A percentile compares a stretch with the other conserved stretches of the same genome.
These are phyloP conservation scores for Acromyrmex echinatior DNA, from an alignment of 1,140 invertebrate species.

Conservation along the genomic window DNA sequence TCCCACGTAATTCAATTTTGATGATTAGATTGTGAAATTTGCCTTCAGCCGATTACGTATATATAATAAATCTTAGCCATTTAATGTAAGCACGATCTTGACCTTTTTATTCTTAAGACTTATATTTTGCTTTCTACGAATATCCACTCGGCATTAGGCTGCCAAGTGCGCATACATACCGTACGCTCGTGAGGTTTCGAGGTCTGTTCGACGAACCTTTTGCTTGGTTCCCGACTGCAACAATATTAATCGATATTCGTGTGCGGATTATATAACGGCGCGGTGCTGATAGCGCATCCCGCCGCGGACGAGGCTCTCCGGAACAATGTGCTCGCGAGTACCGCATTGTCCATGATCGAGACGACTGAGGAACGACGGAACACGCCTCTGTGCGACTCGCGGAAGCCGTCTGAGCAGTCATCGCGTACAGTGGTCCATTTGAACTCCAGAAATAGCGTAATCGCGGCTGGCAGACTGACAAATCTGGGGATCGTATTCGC, in stretches of 20 bases:
- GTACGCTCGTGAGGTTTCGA: constrained; percentile 1
- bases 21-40: not conserved
- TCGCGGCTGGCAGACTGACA: constrained; percentile 47
- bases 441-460: constrained; percentile 76
- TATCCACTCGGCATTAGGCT: not conserved
- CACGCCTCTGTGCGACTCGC: not conserved
- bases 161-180: not conserved
- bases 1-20: constrained; percentile 18
- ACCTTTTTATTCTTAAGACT: not conserved
- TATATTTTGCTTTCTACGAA: not conserved
- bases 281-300: not conserved
- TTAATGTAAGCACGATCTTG: not conserved
- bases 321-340: constrained; percentile 10
- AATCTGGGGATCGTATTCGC: constrained; percentile 37
- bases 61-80: not conserved
- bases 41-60: not conserved
- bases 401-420: constrained; percentile 16
- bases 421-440: constrained; percentile 11
- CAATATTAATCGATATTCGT: constrained; percentile 55
- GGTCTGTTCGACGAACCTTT: not conserved
- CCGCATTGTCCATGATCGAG: constrained; percentile 25
- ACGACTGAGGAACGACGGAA: not conserved
- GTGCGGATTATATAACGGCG: constrained; percentile 42
- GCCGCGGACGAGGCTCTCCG: not conserved
- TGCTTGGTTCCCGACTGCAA: not conserved